phyloP scores from a whole-genome alignment of 2,888 invertebrate species.

The Aphodius sticticus region DNA sequence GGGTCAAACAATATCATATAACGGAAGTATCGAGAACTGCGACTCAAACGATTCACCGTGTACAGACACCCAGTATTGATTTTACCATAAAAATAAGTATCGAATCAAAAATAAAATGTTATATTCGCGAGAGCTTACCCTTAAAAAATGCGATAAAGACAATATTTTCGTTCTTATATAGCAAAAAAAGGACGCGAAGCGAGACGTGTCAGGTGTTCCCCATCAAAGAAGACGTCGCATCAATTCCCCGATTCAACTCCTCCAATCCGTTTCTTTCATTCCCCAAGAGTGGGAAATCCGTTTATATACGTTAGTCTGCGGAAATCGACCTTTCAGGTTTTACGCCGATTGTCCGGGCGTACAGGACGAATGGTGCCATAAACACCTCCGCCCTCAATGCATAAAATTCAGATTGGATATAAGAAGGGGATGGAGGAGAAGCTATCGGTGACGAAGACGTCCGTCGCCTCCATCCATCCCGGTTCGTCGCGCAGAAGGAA shows the following conservation, averaged over 20 bases:
- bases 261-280: neutral
- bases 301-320: neutral
- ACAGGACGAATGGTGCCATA: neutral
- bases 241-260: neutral
- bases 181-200: neutral
- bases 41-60: no score
- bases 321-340: neutral
- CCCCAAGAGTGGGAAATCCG: neutral
- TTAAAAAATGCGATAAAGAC: no score
- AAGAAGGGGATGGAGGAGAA: neutral
- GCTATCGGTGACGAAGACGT: neutral
- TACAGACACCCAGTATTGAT: no score
- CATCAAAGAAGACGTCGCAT: neutral
- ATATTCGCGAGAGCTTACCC: no score
- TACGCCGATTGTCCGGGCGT: constrained; percentile 4
- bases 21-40: no score
- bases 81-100: no score
- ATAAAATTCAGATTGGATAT: constrained; percentile 4
- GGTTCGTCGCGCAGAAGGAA: neutral
- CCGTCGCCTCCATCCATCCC: neutral
- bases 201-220: neutral
- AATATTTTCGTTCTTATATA: no score
- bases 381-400: neutral
- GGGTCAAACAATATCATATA: no score
- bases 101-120: no score